Conservation (phyloP, 2,888 invertebrate species). For the Spisula subtruncata region DNA sequence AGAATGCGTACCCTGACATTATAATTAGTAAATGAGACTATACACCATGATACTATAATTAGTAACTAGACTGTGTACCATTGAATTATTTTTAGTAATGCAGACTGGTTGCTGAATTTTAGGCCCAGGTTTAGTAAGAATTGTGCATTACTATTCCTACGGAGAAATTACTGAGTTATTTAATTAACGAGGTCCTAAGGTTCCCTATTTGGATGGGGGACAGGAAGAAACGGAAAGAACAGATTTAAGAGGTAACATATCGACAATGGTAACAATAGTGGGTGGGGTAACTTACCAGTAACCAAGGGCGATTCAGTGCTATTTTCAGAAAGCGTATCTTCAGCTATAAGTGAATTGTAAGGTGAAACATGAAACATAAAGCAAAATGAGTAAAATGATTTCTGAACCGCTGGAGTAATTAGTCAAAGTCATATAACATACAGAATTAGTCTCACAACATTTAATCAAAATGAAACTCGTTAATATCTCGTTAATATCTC, state of each 20-base stretch:
- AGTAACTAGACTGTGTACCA: neutral
- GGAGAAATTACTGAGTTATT: too few species aligned
- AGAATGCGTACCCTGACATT: too few species aligned
- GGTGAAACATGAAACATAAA: neutral
- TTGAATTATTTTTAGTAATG: neutral
- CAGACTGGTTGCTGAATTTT: neutral
- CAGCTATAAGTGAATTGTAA: conserved; percentile 38
- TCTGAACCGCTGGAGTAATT: neutral
- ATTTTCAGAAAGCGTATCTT: conserved; percentile 32
- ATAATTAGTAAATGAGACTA: too few species aligned
- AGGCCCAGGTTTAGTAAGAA: neutral
- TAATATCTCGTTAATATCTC: neutral
- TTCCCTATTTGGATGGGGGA: neutral
- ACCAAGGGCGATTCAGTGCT: conserved; percentile 24
- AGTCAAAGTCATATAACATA: neutral
- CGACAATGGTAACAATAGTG: conserved; percentile 31
- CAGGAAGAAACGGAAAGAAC: neutral
- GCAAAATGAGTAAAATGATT: conserved; percentile 17
- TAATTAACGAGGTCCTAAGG: neutral
- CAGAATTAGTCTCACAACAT: conserved; percentile 12
- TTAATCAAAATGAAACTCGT: neutral
- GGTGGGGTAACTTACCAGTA: conserved; percentile 53
- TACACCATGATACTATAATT: neutral
- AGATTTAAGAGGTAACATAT: neutral
- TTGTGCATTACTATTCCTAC: neutral